phyloP scores from a whole-genome alignment of 2,888 invertebrate species.

The Scaptomyza polygonia region DNA sequence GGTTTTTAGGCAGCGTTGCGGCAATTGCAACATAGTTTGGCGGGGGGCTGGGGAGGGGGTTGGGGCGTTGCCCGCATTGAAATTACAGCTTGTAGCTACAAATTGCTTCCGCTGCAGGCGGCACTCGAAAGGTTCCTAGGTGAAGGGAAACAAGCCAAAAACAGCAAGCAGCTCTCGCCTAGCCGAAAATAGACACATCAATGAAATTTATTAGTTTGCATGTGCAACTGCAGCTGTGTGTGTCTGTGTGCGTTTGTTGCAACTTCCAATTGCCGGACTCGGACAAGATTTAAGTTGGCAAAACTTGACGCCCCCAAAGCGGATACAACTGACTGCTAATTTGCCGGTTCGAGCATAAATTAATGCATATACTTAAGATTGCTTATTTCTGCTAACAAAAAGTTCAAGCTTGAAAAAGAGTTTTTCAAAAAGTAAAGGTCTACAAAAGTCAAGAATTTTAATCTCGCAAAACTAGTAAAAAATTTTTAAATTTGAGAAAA shows the following conservation, averaged over 20 bases:
- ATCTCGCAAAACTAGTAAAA: no score
- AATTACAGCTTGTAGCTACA: constrained; percentile 81
- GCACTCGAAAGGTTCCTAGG: constrained; percentile 56
- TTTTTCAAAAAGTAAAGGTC: neutral
- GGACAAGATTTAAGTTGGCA: constrained; percentile 42
- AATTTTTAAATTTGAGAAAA: no score
- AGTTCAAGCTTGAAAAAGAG: no score
- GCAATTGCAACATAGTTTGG: constrained; percentile 10
- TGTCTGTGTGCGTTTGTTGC: constrained; percentile 39
- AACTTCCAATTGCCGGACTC: constrained; percentile 66
- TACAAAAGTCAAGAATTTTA: neutral
- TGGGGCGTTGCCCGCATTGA: constrained; percentile 42
- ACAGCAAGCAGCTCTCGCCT: neutral
- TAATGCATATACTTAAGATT: constrained; percentile 41
- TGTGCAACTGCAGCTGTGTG: constrained; percentile 74
- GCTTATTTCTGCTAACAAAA: no score
- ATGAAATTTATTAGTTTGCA: constrained; percentile 82
- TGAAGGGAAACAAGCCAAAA: neutral
- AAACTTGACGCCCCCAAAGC: constrained; percentile 50
- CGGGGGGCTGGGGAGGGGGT: neutral
- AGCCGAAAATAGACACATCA: constrained; percentile 82
- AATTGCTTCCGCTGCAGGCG: constrained; percentile 81
- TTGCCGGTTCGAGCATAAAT: constrained; percentile 55
- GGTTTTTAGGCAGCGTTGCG: constrained; percentile 44
- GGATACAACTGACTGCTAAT: constrained; percentile 73